These are phyloP conservation scores for Mohoua ochrocephala DNA, from an alignment of 2,113 vertebrate species.

Conservation along the genomic window DNA sequence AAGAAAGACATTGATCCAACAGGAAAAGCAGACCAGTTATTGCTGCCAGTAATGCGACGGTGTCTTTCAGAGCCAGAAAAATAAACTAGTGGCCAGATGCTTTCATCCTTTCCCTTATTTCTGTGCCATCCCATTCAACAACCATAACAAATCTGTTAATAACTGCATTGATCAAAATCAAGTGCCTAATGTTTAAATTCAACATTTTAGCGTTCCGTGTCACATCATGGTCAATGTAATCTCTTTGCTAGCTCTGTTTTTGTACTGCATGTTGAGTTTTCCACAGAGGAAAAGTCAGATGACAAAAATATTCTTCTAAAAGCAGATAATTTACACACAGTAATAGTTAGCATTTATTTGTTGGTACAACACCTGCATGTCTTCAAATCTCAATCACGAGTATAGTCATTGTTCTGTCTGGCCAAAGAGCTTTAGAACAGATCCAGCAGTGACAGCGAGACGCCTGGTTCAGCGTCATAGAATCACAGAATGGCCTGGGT, in stretches of 20 bases:
- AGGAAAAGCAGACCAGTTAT: not conserved
- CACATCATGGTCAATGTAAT: not conserved
- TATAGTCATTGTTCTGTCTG: not conserved
- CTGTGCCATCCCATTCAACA: not conserved
- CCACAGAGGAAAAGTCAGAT: not conserved
- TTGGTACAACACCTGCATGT: not conserved
- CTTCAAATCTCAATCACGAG: not conserved
- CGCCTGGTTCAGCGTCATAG: fast-evolving
- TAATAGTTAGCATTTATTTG: not conserved
- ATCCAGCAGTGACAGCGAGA: not conserved
- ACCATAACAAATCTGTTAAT: not conserved
- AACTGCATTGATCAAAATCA: not conserved
- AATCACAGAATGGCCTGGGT: not conserved
- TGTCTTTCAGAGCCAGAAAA: not conserved
- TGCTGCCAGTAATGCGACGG: not conserved
- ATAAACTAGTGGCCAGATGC: not conserved
- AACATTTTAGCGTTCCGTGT: not conserved
- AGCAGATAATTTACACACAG: not conserved
- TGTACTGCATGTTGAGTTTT: not conserved
- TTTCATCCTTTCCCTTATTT: not conserved
- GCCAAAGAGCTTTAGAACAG: not conserved
- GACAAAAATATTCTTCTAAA: not conserved
- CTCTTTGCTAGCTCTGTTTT: not conserved
- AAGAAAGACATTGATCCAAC: not conserved
- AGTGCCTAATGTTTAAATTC: not conserved